Evolutionary conservation across 2,113 vertebrate genomes (phyloP), one percentile per base, ranked within the genome.

Genomic region (Panurus biarmicus): DNA sequence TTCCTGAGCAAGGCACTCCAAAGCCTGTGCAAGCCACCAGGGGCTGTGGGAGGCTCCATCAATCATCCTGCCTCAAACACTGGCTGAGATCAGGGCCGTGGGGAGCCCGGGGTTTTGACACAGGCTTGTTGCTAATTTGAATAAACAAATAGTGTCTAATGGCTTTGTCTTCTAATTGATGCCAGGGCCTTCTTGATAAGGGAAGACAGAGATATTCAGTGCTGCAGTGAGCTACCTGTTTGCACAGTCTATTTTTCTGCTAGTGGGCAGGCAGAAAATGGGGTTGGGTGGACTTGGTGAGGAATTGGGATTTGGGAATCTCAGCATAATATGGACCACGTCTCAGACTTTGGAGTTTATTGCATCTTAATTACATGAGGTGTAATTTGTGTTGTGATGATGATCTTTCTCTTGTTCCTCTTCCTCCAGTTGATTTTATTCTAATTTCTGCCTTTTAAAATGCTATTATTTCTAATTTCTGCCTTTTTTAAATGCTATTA

Each of bases 101-200:
- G 61, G 85, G 72, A 94, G 51, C 44, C 4, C 0, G 6, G 79
- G 57, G 45, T 69, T 90, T 36, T 92, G 82, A 91, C 87, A 76
- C 38, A 19, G 66, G 3, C 64, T 69, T 93, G 70, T 91, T 87
- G 36, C 57, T 85, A 60, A 94, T 86, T 90, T 91, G 50, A 80
- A 86, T 88, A 82, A 90, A 81, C 66, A 87, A 75, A 86, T 76
- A 47, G 31, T 54, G 57, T 65, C 54, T 88, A 28, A 87, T 74
- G 77, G 58, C 60, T 88, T 93, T 61, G 79, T 79, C 79, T 67
- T 62, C 66, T 84, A 83, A 78, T 75, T 90, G 77, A 60, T 69
- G 56, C 28, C 69, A 40, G 33, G 29, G 44, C 73, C 18, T 15
- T 9, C 84, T 82, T 67, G 20, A 29, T 26, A 33, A 53, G 73